phyloP scores from a whole-genome alignment of 1,140 invertebrate genomes.

The Sinonovacula constricta region DNA sequence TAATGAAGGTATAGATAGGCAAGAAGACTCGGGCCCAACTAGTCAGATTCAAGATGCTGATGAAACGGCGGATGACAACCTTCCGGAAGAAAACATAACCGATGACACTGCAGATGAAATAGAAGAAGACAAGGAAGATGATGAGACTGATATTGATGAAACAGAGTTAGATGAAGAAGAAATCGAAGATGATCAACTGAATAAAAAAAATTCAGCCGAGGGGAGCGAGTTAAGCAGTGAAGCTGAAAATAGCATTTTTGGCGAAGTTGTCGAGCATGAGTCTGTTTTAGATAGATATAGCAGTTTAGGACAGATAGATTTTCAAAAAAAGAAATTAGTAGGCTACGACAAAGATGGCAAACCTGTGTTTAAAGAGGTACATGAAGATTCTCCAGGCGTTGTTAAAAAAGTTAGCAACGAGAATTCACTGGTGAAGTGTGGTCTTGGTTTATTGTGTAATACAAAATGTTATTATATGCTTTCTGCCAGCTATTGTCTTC shows the following conservation, averaged over 20 bases:
- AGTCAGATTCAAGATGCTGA: not conserved
- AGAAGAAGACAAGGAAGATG: not conserved
- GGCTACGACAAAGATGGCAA: conserved; percentile 42
- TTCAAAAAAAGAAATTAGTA: not conserved
- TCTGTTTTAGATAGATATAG: not conserved
- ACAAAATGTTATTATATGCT: conserved; percentile 24
- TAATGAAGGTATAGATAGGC: too few relatives aligned
- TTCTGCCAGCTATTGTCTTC: conserved; percentile 10
- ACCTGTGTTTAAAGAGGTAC: conserved; percentile 17
- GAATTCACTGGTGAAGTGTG: too few relatives aligned
- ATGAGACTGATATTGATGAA: conserved; percentile 27
- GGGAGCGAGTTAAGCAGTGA: not conserved
- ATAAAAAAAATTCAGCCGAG: conserved; percentile 83
- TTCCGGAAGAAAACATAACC: not conserved
- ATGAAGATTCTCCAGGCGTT: too few relatives aligned
- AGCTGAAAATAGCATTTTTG: not conserved
- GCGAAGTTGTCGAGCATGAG: not conserved
- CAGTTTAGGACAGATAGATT: not conserved
- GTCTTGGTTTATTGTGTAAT: too few relatives aligned
- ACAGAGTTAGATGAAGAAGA: conserved; percentile 30
- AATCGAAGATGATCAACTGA: conserved; percentile 6
- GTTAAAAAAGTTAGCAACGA: too few relatives aligned
- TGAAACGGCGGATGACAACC: not conserved
- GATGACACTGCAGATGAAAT: not conserved
- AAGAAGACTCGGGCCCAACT: too few relatives aligned